Evolutionary conservation across 1,140 invertebrate species (phyloP).

Genomic region (Nephila pilipes): DNA sequence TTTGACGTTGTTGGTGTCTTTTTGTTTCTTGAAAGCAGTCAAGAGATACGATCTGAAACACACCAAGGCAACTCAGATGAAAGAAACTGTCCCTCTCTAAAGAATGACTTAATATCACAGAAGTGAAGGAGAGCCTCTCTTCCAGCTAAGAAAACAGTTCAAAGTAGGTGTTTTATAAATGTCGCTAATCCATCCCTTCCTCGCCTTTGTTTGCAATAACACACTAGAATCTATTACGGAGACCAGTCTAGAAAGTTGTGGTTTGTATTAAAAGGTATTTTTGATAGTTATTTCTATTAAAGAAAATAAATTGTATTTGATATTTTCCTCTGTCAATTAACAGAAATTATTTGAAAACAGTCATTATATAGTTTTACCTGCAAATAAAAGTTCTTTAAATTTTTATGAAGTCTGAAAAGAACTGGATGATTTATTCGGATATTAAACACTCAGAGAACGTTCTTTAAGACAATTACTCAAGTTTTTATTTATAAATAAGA

Average conservation of each 20-base stretch:
- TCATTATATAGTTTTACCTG: too few species aligned
- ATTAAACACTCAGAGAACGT: too few species aligned
- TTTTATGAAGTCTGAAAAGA: too few species aligned
- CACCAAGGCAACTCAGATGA: background rate
- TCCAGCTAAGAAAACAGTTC: background rate
- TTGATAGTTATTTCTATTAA: background rate
- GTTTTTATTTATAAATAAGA: too few species aligned
- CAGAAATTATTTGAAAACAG: too few species aligned
- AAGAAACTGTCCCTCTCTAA: slow-evolving; percentile 10
- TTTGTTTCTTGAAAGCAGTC: background rate
- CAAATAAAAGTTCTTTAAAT: too few species aligned
- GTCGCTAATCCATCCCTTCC: background rate
- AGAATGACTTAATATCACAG: slow-evolving; percentile 14
- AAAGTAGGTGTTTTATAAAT: slow-evolving; percentile 3
- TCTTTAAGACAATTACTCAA: too few species aligned
- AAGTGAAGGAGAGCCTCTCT: background rate
- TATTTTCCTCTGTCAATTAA: too few species aligned
- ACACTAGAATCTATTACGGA: background rate
- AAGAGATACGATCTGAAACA: background rate
- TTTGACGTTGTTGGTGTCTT: background rate
- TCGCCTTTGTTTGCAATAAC: background rate
- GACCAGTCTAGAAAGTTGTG: background rate
- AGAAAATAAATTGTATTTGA: too few species aligned
- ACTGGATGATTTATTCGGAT: too few species aligned
- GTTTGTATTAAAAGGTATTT: background rate